Conservation (phyloP, 2,113 vertebrate genomes). For the Saimiri boliviensis region DNA sequence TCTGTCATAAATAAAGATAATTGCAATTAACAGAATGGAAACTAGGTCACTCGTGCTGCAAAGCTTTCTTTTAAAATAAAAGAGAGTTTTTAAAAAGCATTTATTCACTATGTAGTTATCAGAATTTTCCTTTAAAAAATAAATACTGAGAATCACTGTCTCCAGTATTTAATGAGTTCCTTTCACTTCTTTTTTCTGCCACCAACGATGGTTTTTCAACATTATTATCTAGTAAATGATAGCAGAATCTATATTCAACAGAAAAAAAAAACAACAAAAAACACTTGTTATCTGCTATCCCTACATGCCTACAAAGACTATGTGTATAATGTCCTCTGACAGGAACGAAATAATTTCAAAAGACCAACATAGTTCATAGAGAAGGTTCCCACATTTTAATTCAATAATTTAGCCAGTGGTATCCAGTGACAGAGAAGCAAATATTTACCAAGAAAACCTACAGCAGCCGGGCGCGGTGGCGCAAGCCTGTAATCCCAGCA, state of each 20-base stretch:
- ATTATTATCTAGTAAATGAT: not conserved
- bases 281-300: not conserved
- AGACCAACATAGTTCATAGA: not conserved
- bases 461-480: too few relatives aligned
- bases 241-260: conserved; percentile 31
- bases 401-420: not conserved
- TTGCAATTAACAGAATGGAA: conserved; percentile 36
- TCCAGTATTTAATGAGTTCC: not conserved
- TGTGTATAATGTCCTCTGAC: not conserved
- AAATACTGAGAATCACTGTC: not conserved
- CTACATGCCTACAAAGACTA: not conserved
- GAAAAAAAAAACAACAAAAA: not conserved
- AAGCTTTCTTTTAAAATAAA: conserved; percentile 35
- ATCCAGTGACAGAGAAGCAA: not conserved
- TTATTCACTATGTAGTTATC: conserved; percentile 5
- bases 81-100: not conserved
- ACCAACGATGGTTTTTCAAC: not conserved
- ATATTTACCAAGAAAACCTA: not conserved
- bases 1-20: conserved; percentile 84
- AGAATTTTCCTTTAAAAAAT: conserved; percentile 28
- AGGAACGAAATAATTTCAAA: conserved; percentile 40
- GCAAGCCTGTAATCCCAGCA: too few relatives aligned
- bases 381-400: not conserved
- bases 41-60: not conserved
- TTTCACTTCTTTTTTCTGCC: not conserved